phyloP scores from a whole-genome alignment of 2,113 vertebrate species.

The Nothoprocta perdicaria region DNA sequence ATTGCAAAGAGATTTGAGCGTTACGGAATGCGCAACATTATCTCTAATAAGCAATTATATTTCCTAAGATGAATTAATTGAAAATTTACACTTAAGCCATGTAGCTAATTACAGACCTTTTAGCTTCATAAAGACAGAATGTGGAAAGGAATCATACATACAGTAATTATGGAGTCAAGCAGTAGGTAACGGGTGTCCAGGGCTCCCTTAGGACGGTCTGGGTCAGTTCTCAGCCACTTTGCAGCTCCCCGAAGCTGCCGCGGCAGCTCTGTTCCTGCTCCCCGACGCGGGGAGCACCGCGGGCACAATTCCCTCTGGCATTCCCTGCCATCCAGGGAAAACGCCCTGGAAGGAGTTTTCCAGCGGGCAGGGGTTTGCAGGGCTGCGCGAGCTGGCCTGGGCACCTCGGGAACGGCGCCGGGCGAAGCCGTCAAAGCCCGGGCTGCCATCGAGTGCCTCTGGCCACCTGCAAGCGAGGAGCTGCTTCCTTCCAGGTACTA shows the following conservation, averaged over 20 bases:
- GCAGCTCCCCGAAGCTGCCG: neutral
- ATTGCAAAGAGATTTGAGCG: neutral
- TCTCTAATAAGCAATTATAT: constrained; percentile 30
- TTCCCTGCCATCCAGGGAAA: too few species aligned
- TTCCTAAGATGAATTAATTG: constrained; percentile 49
- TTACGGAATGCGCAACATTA: neutral
- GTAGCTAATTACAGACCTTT: constrained; percentile 65
- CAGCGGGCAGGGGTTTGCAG: too few species aligned
- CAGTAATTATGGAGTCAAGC: constrained; percentile 63
- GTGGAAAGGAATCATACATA: constrained; percentile 27
- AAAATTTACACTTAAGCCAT: constrained; percentile 46
- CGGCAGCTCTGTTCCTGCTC: neutral
- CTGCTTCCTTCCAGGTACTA: neutral
- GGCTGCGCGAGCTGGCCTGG: too few species aligned
- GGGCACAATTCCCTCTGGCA: too few species aligned
- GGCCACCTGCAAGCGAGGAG: constrained; percentile 45
- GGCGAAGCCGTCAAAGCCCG: constrained; percentile 37
- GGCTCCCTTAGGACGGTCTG: constrained; percentile 30
- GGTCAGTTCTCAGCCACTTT: constrained; percentile 68
- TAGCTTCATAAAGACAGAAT: constrained; percentile 59
- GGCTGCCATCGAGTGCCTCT: constrained; percentile 37
- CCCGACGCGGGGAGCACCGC: neutral
- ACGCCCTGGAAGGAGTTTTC: too few species aligned
- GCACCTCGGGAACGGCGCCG: too few species aligned
- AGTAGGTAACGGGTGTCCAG: constrained; percentile 25